These are phyloP conservation scores for Drosophila suboccidentalis DNA, from an alignment of 2,888 invertebrate genomes.

Conservation along the genomic window DNA sequence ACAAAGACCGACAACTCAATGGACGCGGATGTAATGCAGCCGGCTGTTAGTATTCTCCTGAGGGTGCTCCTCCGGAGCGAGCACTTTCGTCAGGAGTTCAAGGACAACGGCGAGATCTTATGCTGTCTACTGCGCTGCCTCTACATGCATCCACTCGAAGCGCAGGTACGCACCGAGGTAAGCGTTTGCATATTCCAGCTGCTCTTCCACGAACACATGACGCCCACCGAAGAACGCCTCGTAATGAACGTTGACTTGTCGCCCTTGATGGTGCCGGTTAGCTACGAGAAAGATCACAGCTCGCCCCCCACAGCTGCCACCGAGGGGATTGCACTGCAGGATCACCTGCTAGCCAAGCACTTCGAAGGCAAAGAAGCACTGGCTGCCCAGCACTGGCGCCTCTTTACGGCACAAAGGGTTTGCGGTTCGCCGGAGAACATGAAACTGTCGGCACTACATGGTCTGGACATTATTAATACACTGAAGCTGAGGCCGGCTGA, in stretches of 20 bases:
- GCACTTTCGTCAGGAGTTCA: conserved; percentile 71
- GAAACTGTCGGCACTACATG: conserved; percentile 21
- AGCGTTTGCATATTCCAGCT: conserved; percentile 79
- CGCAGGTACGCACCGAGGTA: conserved; percentile 73
- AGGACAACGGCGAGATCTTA: conserved; percentile 70
- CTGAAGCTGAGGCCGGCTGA: conserved; percentile 73
- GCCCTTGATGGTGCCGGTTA: conserved; percentile 68
- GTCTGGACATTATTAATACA: conserved; percentile 61
- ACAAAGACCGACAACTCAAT: not conserved
- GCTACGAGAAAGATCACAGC: conserved; percentile 47
- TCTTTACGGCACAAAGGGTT: conserved; percentile 48
- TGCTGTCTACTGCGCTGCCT: conserved; percentile 78
- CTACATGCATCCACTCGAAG: conserved; percentile 72
- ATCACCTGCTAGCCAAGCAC: conserved; percentile 12
- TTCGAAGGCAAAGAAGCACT: conserved; percentile 33
- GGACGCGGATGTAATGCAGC: conserved; percentile 49
- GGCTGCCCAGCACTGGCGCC: conserved; percentile 65
- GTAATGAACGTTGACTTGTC: conserved; percentile 67
- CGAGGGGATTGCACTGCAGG: conserved; percentile 39
- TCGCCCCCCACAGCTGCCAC: not conserved
- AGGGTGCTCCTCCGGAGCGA: conserved; percentile 75
- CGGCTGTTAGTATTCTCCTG: conserved; percentile 79
- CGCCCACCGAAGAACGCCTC: conserved; percentile 48
- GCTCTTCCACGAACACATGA: conserved; percentile 68
- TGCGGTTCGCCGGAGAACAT: conserved; percentile 30